A percentile compares a stretch with the other conserved stretches of the same genome.
Evolutionary conservation across 2,888 invertebrate genomes (phyloP).

Genomic region (Nemoura dubitans): DNA sequence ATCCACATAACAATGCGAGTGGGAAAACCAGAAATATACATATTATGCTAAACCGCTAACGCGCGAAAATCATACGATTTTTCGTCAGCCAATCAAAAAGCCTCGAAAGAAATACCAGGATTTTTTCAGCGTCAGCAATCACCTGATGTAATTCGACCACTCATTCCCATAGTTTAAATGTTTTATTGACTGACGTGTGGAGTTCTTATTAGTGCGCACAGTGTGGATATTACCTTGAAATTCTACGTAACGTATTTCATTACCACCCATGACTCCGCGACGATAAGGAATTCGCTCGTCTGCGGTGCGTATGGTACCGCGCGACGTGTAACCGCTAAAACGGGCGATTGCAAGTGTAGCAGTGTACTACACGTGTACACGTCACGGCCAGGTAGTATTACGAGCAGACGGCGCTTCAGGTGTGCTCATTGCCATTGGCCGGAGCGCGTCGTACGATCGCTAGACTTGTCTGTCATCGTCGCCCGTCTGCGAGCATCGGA

Average conservation of each 20-base stretch:
- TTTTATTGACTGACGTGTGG: neutral
- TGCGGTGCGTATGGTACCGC: neutral
- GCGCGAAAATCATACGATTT: neutral
- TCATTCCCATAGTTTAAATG: neutral
- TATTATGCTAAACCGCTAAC: neutral
- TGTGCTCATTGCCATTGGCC: neutral
- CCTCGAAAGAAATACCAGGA: neutral
- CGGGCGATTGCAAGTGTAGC: neutral
- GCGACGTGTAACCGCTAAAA: neutral
- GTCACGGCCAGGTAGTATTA: neutral
- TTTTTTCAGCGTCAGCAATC: neutral
- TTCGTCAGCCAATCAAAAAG: neutral
- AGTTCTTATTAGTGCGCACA: neutral
- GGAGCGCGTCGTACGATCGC: neutral
- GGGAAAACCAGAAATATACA: neutral
- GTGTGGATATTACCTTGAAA: conserved; percentile 3
- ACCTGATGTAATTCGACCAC: neutral
- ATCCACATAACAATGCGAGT: neutral
- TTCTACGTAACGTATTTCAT: neutral
- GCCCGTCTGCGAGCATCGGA: neutral
- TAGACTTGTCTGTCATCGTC: neutral
- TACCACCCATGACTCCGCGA: neutral
- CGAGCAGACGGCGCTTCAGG: neutral
- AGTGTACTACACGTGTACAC: neutral
- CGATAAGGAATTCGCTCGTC: neutral